A percentile compares a stretch with the other conserved stretches of the same genome.
These are phyloP conservation scores for Mizuhopecten yessoensis DNA, from an alignment of 1,140 invertebrate species.

Conservation along the genomic window DNA sequence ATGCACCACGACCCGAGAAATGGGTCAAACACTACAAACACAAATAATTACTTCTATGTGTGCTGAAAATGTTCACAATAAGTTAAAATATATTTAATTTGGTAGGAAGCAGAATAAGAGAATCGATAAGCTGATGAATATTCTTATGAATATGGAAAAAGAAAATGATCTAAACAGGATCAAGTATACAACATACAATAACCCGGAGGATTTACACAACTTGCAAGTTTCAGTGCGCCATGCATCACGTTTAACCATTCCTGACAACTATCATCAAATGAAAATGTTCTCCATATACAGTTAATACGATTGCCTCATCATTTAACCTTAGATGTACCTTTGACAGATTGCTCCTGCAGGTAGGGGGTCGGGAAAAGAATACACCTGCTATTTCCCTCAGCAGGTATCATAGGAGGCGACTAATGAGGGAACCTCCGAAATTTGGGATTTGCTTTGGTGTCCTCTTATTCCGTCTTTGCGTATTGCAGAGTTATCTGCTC, in stretches of 20 bases:
- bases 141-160: constrained; percentile 49
- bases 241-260: neutral
- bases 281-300: neutral
- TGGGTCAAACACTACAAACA: constrained; percentile 43
- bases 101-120: constrained; percentile 44
- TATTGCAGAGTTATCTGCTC: no score
- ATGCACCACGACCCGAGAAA: constrained; percentile 45
- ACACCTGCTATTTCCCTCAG: no score
- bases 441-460: no score
- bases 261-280: neutral
- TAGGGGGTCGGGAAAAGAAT: no score
- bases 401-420: no score
- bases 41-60: constrained; percentile 51
- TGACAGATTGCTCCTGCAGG: no score
- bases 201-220: neutral
- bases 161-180: constrained; percentile 28
- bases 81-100: constrained; percentile 48
- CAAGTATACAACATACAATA: constrained; percentile 10
- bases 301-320: neutral
- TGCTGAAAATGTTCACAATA: constrained; percentile 53
- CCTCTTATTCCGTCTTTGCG: no score
- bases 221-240: neutral
- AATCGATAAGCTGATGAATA: constrained; percentile 48
- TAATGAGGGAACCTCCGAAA: no score
- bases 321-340: neutral